Evolutionary conservation across 2,113 vertebrate species (phyloP).

Genomic region (Gambusia holbrooki): DNA sequence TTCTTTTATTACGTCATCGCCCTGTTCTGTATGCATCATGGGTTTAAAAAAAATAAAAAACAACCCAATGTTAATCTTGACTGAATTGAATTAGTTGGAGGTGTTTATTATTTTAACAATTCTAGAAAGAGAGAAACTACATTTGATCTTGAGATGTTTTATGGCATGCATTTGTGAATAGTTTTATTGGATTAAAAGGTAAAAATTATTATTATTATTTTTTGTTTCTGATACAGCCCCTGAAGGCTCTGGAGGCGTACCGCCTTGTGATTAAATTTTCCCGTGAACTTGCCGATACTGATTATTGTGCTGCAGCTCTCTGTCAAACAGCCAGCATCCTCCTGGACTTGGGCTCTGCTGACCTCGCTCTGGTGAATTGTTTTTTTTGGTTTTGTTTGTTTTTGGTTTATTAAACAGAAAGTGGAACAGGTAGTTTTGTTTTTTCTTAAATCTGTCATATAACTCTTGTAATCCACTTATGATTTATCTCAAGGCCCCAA

Average conservation of each 20-base stretch:
- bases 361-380: constrained; percentile 82
- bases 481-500: constrained; percentile 61
- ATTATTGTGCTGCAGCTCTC: constrained; percentile 68
- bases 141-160: too few relatives aligned
- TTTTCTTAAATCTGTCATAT: not conserved
- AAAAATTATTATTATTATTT: not conserved
- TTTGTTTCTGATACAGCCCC: constrained; percentile 73
- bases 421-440: too few relatives aligned
- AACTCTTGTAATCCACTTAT: not conserved
- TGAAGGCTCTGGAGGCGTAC: constrained; percentile 85
- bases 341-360: constrained; percentile 81
- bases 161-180: not conserved
- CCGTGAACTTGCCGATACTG: constrained; percentile 68
- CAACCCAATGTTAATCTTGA: too few relatives aligned
- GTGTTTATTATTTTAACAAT: too few relatives aligned
- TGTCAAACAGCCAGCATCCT: constrained; percentile 84
- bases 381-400: not conserved
- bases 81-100: too few relatives aligned
- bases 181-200: not conserved
- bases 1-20: too few relatives aligned
- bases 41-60: not conserved
- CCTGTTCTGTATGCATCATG: not conserved
- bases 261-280: constrained; percentile 76
- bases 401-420: too few relatives aligned
- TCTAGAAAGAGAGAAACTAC: too few relatives aligned